Base-by-base conservation (phyloP, 2,797 vertebrate genomes). In the Sebastes itinus region DNA sequence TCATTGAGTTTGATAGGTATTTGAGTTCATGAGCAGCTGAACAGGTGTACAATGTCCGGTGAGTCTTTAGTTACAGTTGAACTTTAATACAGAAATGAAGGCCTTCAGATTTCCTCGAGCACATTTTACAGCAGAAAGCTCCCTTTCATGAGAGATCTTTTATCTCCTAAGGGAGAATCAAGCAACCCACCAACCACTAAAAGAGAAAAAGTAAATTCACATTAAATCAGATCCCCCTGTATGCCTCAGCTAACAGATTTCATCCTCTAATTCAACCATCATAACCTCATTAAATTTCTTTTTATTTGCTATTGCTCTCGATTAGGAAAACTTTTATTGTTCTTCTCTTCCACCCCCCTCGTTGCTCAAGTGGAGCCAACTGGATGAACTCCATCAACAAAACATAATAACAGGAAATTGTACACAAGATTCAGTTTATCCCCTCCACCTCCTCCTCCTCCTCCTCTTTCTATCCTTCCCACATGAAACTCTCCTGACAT, bases 221-320 rank as follows among this genome's bases (percentile, higher is more conserved):
- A 91, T 89, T 77, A 55, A 94, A 94, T 93, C 87, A 93, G 94
- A 92, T 75, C 69, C 69, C 75, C 79, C 77, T 49, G 46, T 82
- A 90, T 81, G 86, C 85, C 80, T 78, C 74, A 67, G 80, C 83
- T 87, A 84, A 88, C 85, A 86, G 82, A 88, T 89, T 86, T 82
- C 81, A 87, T 88, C 75, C 77, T 90, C 86, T 93, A 91, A 93
- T 92, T 93, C 78, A 77, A 69, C 86, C 85, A 92, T 91, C 89
- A 94, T 71, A 89, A 83, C 83, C 90, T 93, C 86, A 94, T 94
- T 66, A 92, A 95, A 92, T 90, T 72, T 80, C 59, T 75, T 89
- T 86, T 90, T 88, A 76, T 86, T 84, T 89, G 84, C 82, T 72
- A 73, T 91, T 85, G 80, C 69, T 76, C 60, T 67, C 81, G 81